Evolutionary conservation across 2,113 vertebrate genomes (phyloP).

Genomic region (Silurus glanis): DNA sequence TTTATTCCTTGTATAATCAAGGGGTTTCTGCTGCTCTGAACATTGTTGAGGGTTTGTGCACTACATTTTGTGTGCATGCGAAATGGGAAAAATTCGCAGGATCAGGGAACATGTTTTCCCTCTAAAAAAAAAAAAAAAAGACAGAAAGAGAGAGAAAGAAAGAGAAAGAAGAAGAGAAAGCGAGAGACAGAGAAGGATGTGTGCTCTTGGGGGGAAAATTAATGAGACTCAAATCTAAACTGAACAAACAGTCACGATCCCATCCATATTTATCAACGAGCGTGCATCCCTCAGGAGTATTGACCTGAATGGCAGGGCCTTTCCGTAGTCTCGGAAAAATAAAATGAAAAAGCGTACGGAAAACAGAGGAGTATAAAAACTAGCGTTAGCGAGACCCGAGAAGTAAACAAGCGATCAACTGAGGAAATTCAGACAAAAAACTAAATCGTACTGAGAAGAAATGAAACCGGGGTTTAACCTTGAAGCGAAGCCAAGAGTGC

Average conservation of each 20-base stretch:
- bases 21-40: not conserved
- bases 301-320: slow-evolving; percentile 42
- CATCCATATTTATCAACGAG: slow-evolving; percentile 56
- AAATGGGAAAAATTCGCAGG: too few species aligned
- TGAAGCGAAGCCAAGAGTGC: slow-evolving; percentile 15
- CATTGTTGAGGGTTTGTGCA: not conserved
- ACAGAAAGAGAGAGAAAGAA: not conserved
- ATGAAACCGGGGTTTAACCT: not conserved
- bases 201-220: slow-evolving; percentile 37
- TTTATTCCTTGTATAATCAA: not conserved
- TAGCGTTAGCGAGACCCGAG: slow-evolving; percentile 27
- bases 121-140: not conserved
- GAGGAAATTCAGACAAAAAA: not conserved
- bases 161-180: not conserved
- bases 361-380: slow-evolving; percentile 8
- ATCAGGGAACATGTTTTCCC: not conserved
- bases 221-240: slow-evolving; percentile 49
- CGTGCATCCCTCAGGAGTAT: slow-evolving; percentile 31
- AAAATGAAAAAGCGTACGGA: not conserved
- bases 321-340: not conserved
- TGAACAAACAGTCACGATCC: slow-evolving; percentile 45
- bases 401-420: not conserved
- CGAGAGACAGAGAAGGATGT: not conserved
- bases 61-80: not conserved
- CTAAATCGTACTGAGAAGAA: not conserved